A percentile compares a stretch with the other conserved stretches of the same genome.
These are phyloP conservation scores for Villa cingulata DNA, from an alignment of 2,888 invertebrate species.

Conservation along the genomic window DNA sequence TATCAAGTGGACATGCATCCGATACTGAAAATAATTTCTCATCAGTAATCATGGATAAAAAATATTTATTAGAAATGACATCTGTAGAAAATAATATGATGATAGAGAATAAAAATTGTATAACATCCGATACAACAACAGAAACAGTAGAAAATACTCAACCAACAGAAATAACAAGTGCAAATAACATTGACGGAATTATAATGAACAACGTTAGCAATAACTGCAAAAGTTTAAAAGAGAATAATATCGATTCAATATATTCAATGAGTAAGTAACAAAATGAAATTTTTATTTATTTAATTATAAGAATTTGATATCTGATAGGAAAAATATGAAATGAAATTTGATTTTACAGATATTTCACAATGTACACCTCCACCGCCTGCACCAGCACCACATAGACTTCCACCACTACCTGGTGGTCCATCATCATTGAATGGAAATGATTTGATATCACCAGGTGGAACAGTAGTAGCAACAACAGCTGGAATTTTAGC, in stretches of 20 bases:
- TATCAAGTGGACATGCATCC: slow-evolving; percentile 86
- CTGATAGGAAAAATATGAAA: not conserved
- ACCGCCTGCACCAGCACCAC: slow-evolving; percentile 55
- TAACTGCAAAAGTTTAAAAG: slow-evolving; percentile 9
- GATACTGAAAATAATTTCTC: slow-evolving; percentile 70
- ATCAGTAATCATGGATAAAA: slow-evolving; percentile 21
- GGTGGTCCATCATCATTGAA: slow-evolving; percentile 53
- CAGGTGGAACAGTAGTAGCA: slow-evolving; percentile 7
- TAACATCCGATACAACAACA: not conserved
- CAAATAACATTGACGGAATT: slow-evolving; percentile 7
- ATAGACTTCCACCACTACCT: slow-evolving; percentile 33
- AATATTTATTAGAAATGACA: slow-evolving; percentile 16
- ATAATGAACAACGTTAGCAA: slow-evolving; percentile 10
- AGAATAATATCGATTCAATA: slow-evolving; percentile 24
- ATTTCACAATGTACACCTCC: slow-evolving; percentile 42
- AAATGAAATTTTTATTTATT: no score
- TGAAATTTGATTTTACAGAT: slow-evolving; percentile 9
- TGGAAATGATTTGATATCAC: slow-evolving; percentile 43
- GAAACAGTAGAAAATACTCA: not conserved
- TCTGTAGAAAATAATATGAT: not conserved
- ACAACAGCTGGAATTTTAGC: slow-evolving; percentile 46
- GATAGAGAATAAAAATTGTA: not conserved
- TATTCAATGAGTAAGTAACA: slow-evolving; percentile 23
- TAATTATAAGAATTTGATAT: not conserved
- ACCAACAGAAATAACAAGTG: slow-evolving; percentile 1